Evolutionary conservation across 2,113 vertebrate genomes (phyloP), one percentile per base, ranked within the genome.

Genomic region (Cyprinodon tularosa): DNA sequence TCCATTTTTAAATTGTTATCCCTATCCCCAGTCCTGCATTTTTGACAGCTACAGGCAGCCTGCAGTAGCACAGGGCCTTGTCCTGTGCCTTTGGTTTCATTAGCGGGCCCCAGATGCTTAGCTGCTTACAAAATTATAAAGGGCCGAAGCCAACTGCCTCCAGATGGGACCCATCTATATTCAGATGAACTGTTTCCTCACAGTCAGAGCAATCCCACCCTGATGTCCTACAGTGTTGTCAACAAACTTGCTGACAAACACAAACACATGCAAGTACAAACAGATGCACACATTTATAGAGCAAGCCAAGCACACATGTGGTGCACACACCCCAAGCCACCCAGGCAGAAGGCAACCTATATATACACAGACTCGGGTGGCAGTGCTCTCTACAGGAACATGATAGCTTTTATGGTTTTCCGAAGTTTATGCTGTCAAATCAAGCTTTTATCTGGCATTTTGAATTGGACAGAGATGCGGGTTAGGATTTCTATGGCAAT

Each of bases 101-200:
- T 94, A 93, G 92, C 77, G 72, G 82, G 84, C 84, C 92, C 91
- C 94, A 95, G 93, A 94, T 95, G 94, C 92, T 92, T 86, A 84
- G 89, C 90, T 90, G 93, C 93, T 94, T 93, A 92, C 90, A 83
- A 89, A 93, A 94, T 94, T 93, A 94, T 92, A 87, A 90, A 91
- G 86, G 84, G 91, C 86, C 90, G 74, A 87, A 94, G 93, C 93
- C 94, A 93, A 88, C 74, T 77, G 77, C 89, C 92, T 91, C 92
- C 94, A 94, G 94, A 95, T 95, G 94, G 93, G 94, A 91, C 89
- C 90, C 86, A 94, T 94, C 93, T 94, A 94, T 94, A 95, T 94
- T 95, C 93, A 94, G 94, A 94, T 95, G 91, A 94, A 93, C 92
- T 72, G 91, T 90, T 94, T 94, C 92, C 93, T 93, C 90, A 92